Evolutionary conservation across 2,888 invertebrate genomes (phyloP).

Genomic region (Spatulosminthurus flaviceps): DNA sequence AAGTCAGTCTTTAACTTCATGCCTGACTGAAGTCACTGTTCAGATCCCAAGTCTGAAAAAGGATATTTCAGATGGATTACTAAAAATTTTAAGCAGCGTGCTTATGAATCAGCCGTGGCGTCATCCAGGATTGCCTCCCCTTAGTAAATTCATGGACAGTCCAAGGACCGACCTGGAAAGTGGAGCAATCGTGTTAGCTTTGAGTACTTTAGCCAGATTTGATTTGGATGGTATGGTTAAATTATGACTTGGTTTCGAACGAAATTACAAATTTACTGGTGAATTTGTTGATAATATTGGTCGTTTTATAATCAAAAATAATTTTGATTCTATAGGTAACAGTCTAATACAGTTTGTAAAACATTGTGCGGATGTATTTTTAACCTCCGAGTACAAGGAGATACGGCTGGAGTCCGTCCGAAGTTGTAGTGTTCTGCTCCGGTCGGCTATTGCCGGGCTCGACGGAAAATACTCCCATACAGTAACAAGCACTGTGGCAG

Average conservation of each 20-base stretch:
- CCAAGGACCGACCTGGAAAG: constrained; percentile 70
- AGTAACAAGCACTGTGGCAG: constrained; percentile 86
- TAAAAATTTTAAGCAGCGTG: constrained; percentile 89
- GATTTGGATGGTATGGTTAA: constrained; percentile 79
- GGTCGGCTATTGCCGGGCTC: constrained; percentile 77
- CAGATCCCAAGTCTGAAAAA: constrained; percentile 86
- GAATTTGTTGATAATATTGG: too few species aligned
- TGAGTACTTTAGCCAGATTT: constrained; percentile 87
- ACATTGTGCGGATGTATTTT: constrained; percentile 89
- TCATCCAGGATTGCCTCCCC: constrained; percentile 78
- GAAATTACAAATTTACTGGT: too few species aligned
- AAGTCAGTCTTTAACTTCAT: constrained; percentile 88
- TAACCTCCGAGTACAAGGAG: constrained; percentile 90
- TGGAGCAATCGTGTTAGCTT: constrained; percentile 85
- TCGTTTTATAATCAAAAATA: too few species aligned
- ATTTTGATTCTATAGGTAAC: constrained; percentile 70
- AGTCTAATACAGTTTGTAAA: constrained; percentile 91
- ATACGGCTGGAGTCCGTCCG: constrained; percentile 93
- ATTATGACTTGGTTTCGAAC: too few species aligned
- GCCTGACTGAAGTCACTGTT: constrained; percentile 87
- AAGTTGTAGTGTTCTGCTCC: constrained; percentile 88
- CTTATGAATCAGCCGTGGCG: constrained; percentile 86
- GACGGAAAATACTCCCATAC: constrained; percentile 71
- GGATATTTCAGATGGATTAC: constrained; percentile 90
- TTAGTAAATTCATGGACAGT: constrained; percentile 45